Evolutionary conservation across 2,797 vertebrate species (phyloP), one percentile per base, ranked within the genome.

Genomic region (Hydrophis major): DNA sequence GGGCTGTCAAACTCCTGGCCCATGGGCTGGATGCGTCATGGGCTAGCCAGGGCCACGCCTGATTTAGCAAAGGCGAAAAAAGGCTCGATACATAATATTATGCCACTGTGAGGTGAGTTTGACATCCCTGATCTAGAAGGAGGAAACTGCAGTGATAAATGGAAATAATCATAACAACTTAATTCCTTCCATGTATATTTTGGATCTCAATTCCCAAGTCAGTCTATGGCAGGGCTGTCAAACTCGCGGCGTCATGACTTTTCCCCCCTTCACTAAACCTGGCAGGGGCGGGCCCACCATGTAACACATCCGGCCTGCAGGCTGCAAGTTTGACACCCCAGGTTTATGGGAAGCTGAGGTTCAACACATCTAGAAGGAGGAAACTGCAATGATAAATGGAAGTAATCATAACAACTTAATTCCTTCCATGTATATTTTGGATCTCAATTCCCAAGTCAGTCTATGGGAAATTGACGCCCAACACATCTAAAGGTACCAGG

Each of bases 221-320:
- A 78, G 8, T 78, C 18, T 42, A 42, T 78, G 74, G 37, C 50
- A 53, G 50, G 50, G 50, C 50, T 8, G 50, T 53, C 50, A 53
- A 50, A 53, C 50, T 53, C 7, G 50, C 1, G 8, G 1, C 8
- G 8, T 53, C 50, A 53, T 53, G 50, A 53, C 50, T 53, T 53
- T 50, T 10, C 1, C 8, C 50, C 50, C 50, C 8, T 53, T 53
- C 50, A 53, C 50, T 53, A 53, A 53, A 53, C 50, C 50, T 50
- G 50, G 50, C 6, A 1, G 6, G 50, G 50, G 50, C 8, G 1
- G 7, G 50, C 8, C 50, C 50, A 53, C 8, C 50, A 53, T 53
- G 50, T 53, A 8, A 53, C 0, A 0, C 50, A 53, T 59, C 20
- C 0, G 1, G 18, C 20, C 57, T 0, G 6, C 6, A 6, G 57